Evolutionary conservation across 2,888 invertebrate genomes (phyloP).

Genomic region (Coelinius sp.): DNA sequence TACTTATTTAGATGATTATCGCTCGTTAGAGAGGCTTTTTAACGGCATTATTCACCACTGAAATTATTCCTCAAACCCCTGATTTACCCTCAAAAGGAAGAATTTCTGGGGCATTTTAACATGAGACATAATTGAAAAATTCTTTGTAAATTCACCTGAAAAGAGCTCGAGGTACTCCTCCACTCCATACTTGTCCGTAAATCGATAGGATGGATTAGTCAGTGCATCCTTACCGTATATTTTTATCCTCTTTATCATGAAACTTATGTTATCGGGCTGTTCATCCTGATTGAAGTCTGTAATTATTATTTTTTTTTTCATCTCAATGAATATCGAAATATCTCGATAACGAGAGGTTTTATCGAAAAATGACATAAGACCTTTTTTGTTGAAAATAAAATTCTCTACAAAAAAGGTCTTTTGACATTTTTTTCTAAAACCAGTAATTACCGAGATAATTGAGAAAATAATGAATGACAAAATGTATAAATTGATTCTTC

Average conservation of each 20-base stretch:
- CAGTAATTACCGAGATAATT: too few relatives aligned
- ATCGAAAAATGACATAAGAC: too few relatives aligned
- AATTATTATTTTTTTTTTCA: too few relatives aligned
- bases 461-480: too few relatives aligned
- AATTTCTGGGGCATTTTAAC: too few relatives aligned
- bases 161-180: slow-evolving; percentile 98
- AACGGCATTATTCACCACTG: neutral
- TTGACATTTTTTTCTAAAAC: too few relatives aligned
- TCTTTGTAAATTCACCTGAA: slow-evolving; percentile 77
- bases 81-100: neutral
- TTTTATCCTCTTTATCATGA: slow-evolving; percentile 96
- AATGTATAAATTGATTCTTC: too few relatives aligned
- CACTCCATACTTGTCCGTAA: slow-evolving; percentile 96
- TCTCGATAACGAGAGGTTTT: too few relatives aligned
- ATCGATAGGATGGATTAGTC: slow-evolving; percentile 88
- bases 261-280: slow-evolving; percentile 91
- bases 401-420: too few relatives aligned
- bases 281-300: slow-evolving; percentile 95
- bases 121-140: too few relatives aligned
- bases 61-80: neutral
- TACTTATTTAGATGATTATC: neutral
- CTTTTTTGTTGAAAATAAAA: too few relatives aligned
- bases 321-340: too few relatives aligned
- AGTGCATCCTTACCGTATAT: slow-evolving; percentile 90
- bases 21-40: neutral